Evolutionary conservation across 2,113 vertebrate genomes (phyloP), one percentile per base, ranked within the genome.

Genomic region (Steatornis caripensis): DNA sequence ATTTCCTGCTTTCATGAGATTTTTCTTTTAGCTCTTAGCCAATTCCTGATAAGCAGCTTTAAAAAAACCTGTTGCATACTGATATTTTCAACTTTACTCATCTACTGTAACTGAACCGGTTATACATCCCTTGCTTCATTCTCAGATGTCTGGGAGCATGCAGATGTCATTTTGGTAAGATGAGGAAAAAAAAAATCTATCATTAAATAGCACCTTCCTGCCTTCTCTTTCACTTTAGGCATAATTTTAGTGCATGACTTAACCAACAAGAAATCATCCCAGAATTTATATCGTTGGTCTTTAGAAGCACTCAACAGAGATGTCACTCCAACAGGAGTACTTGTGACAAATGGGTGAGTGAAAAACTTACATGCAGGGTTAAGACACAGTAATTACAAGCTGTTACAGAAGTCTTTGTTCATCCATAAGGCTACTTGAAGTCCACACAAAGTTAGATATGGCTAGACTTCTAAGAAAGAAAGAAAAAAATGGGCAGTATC

Each of bases 201-300:
- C 70, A 66, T 90, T 85, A 84, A 97, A 62, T 75, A 64, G 29
- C 68, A 90, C 54, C 69, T 87, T 84, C 43, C 46, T 93, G 69
- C 65, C 60, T 91, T 94, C 46, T 92, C 51, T 95, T 91, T 89
- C 68, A 49, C 91, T 96, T 77, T 77, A 99, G 99, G 99, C 49
- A 99, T 99, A 95, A 98, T 99, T 98, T 98, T 99, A 97, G 99
- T 99, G 10, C 99, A 99, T 39, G 99, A 99, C 96, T 98, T 99
- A 97, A 99, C 99, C 81, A 99, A 99, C 97, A 99, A 99, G 97
- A 99, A 99, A 93, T 99, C 99, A 49, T 99, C 99, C 21, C 99
- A 99, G 98, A 99, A 99, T 97, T 98, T 99, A 76, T 99, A 99
- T 96, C 99, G 99, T 41, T 99, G 99, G 99, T 99, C 99, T 65